Conservation (phyloP, 1,140 invertebrate species). For the Ceratoteleas bidentatus region DNA sequence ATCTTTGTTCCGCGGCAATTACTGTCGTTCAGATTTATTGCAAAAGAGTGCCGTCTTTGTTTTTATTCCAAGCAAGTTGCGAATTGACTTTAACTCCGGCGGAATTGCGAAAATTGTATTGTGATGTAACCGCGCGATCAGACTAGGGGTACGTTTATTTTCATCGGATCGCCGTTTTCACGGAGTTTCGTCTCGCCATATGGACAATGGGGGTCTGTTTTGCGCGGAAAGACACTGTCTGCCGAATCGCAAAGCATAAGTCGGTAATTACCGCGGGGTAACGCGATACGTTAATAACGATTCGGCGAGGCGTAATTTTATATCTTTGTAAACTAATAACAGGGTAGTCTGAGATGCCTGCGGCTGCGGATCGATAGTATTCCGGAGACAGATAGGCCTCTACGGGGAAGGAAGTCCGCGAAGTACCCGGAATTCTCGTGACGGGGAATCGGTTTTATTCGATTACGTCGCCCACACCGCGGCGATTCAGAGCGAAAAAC, state of each 20-base stretch:
- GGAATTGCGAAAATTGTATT: too few species aligned
- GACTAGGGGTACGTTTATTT: too few species aligned
- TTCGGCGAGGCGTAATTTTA: slow-evolving; percentile 72
- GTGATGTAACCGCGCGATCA: too few species aligned
- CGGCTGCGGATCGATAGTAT: slow-evolving; percentile 71
- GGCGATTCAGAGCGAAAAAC: slow-evolving; percentile 38
- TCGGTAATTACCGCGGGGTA: slow-evolving; percentile 66
- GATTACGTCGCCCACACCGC: slow-evolving; percentile 56
- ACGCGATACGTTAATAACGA: slow-evolving; percentile 73
- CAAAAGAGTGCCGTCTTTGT: slow-evolving; percentile 31
- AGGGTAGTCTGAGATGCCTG: slow-evolving; percentile 67
- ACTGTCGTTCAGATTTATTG: slow-evolving; percentile 45
- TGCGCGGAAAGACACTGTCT: neutral
- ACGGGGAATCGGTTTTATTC: slow-evolving; percentile 65
- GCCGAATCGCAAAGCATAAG: slow-evolving; percentile 25
- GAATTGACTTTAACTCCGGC: too few species aligned
- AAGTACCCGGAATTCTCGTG: slow-evolving; percentile 59
- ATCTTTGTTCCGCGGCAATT: slow-evolving; percentile 46
- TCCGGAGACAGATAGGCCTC: slow-evolving; percentile 65
- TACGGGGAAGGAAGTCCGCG: slow-evolving; percentile 60
- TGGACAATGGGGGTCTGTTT: neutral
- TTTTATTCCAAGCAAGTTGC: slow-evolving; percentile 14
- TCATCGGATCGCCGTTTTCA: too few species aligned
- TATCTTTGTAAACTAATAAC: slow-evolving; percentile 75
- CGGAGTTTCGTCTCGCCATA: too few species aligned